Base-by-base conservation (phyloP, 2,888 invertebrate species). In the Orthonevra nobilis region DNA sequence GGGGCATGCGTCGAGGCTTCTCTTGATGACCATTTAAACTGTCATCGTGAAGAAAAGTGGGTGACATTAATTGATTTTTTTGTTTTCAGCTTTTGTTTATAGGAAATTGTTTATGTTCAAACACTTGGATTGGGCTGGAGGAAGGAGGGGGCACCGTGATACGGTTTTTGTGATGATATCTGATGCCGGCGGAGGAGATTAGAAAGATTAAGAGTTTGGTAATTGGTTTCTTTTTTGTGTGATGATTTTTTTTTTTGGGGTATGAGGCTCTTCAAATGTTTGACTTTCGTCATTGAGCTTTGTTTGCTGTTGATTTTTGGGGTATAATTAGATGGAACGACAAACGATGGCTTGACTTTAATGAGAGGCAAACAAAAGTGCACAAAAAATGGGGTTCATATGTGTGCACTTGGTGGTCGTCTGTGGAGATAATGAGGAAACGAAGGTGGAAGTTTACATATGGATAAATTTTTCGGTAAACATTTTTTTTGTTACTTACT, bases 1-100 rank as follows among this genome's bases (percentile, higher is more conserved):
- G 36, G 60, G 15, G 54, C 23, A 17, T 7, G 17, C 38, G 4
- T 38, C n/a, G n/a, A 32, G 12, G 17, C 6, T 28, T 32, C 26
- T 7, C 10, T 38, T 36, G 44, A 28, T 52, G 44, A 28, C 36
- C 34, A 52, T 52, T 36, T 52, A 28, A 44, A 52, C 34, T 36
- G 42, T 42, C 60, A 61, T 44, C 60, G 52, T 44, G 32, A 66
- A 42, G 28, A 44, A 48, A 60, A 73, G 42, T 66, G 58, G 58
- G 58, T 74, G 73, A 74, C 66, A 60, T 50, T 68, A 46, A 68
- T 66, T 36, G 64, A 17, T 40, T 12, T 19, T 58, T 50, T 36
- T n/a, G n/a, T n/a, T n/a, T n/a, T n/a, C n/a, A n/a, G n/a, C n/a
- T n/a, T n/a, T n/a, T n/a, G n/a, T 38, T 40, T 19, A 6, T 17